phyloP scores from a whole-genome alignment of 2,888 invertebrate species.

The Heliconius aoede region DNA sequence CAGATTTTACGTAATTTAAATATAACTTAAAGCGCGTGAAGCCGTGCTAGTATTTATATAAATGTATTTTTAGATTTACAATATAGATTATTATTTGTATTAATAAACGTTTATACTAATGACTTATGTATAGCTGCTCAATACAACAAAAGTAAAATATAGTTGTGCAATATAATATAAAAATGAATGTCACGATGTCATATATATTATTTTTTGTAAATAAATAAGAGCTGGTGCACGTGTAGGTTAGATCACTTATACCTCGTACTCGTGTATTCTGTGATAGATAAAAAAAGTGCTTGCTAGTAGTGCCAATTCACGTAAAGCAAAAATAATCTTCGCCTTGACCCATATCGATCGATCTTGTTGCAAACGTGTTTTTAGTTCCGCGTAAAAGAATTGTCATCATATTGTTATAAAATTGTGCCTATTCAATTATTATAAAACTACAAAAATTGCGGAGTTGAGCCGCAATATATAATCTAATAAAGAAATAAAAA shows the following conservation, averaged over 20 bases:
- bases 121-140: neutral
- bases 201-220: neutral
- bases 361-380: neutral
- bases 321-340: constrained; percentile 24
- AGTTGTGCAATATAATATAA: constrained; percentile 12
- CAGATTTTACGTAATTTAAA: too few relatives aligned
- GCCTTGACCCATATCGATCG: constrained; percentile 35
- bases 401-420: neutral
- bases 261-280: neutral
- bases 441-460: neutral
- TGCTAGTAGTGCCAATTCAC: constrained; percentile 16
- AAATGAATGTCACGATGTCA: neutral
- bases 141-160: neutral
- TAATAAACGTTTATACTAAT: too few relatives aligned
- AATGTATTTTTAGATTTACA: neutral
- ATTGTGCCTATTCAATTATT: neutral
- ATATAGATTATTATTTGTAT: too few relatives aligned
- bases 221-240: neutral
- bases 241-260: neutral
- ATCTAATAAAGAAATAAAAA: neutral
- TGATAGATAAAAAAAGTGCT: constrained; percentile 5
- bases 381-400: constrained; percentile 2
- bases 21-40: too few relatives aligned
- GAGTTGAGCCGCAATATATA: neutral
- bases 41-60: neutral